Evolutionary conservation across 2,888 invertebrate genomes (phyloP), one percentile per base, ranked within the genome.

Genomic region (Epistrophe grossulariae): DNA sequence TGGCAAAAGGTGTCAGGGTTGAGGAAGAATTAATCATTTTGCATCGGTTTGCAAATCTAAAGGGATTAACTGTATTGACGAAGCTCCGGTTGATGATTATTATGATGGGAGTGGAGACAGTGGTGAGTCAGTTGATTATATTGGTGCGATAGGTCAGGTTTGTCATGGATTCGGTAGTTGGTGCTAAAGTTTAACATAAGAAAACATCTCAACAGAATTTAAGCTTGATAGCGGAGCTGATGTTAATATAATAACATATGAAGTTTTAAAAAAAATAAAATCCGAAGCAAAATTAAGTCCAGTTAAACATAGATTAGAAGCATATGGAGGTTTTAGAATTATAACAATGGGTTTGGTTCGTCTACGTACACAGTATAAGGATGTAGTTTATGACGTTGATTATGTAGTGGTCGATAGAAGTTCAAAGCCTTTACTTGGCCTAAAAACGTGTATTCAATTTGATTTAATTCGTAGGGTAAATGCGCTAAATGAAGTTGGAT

Each of bases 211-310:
- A n/a, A 10, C 19, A 10, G 50, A 50, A 50, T 50, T 50, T 50
- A 50, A 50, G 19, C 74, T 76, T n/a, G 60, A 78, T 50, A 70
- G 68, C n/a, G 48, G 77, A 38, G 57, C 66, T 7, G 68, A 59
- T 2, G 68, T 57, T 11, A 76, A 76, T 17, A 55, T 66, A 10
- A 66, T 45, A 4, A 45, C 57, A 7, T 50, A 19, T 19, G 10
- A 19, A 19, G 4, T 11, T 50, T 19, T 4, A 19, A 19, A 50
- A 60, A 45, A 35, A 66, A 70, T 70, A n/a, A 60, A 38, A 35
- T 68, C 60, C 40, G 59, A 50, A 60, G 15, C 8, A 2, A 60
- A 71, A 71, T 45, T n/a, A n/a, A n/a, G n/a, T n/a, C n/a, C n/a
- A n/a, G n/a, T n/a, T n/a, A n/a, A n/a, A n/a, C n/a, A n/a, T n/a